Evolutionary conservation across 2,888 invertebrate genomes (phyloP), one percentile per base, ranked within the genome.

Genomic region (Pristionchus mayeri): DNA sequence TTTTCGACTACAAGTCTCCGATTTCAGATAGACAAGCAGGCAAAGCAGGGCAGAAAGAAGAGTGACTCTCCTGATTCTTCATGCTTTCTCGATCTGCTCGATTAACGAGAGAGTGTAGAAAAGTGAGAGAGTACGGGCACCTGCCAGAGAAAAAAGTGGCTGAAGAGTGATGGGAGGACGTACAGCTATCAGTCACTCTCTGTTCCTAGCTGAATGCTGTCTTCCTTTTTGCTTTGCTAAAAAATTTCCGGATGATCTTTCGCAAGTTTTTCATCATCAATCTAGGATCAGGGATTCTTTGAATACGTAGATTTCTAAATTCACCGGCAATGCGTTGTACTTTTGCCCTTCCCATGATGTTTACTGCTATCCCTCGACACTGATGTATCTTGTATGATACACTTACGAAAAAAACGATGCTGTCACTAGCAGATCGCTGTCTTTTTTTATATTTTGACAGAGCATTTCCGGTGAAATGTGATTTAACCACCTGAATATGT

Each of bases 1-100:
- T 71, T 44, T 71, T 21, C 44, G 40, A 44, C 71, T 71, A 71
- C 44, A 71, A 44, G 18, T 40, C 37, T 71, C 71, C 44, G 71
- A 71, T 71, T 71, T 44, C 71, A 44, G 60, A 60, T 16, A 21
- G n/a, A 40, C 37, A 71, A 40, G 40, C 40, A 71, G 40, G 44
- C n/a, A 30, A n/a, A 71, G 24, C 11, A 24, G 34, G 7, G 7
- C 3, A 2, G 21, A 40, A 34, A 63, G 30, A 67, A 16, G 67
- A 67, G 67, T 2, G 63, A 13, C 18, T 63, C 63, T 63, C 30
- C 34, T 16, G 16, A 63, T 13, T 63, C 37, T 21, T 18, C 37
- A 4, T 6, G 67, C 34, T 67, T 18, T 37, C 7, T 67, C 0
- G 63, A 3, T 34, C 34, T 30, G 9, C 34, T 18, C 34, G 34